Evolutionary conservation across 2,888 invertebrate genomes (phyloP).

Genomic region (Microdon myrmicae): DNA sequence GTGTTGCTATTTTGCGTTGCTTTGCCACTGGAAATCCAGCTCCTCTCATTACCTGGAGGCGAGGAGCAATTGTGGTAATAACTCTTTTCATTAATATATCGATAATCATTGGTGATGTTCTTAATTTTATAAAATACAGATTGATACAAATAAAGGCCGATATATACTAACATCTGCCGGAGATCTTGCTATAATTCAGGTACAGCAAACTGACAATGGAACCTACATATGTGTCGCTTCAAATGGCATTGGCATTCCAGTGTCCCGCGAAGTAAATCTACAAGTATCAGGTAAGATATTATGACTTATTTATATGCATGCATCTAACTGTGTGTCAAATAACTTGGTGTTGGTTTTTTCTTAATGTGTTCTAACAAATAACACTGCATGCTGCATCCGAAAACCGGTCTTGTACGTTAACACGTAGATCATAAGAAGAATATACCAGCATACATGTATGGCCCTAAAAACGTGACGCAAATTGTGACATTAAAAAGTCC

Average conservation of each 20-base stretch:
- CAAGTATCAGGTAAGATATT: slow-evolving; percentile 76
- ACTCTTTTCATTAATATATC: background rate
- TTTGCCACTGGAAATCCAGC: slow-evolving; percentile 80
- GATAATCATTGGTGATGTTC: background rate
- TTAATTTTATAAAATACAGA: slow-evolving; percentile 72
- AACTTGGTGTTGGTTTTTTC: slow-evolving; percentile 54
- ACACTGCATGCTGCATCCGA: slow-evolving; percentile 37
- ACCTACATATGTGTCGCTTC: slow-evolving; percentile 87
- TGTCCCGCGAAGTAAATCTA: slow-evolving; percentile 75
- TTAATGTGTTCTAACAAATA: slow-evolving; percentile 29
- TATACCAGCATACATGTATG: slow-evolving; percentile 73
- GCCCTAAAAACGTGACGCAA: slow-evolving; percentile 73
- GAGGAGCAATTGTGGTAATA: slow-evolving; percentile 76
- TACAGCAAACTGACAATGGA: slow-evolving; percentile 83
- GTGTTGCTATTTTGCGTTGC: slow-evolving; percentile 78
- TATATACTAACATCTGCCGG: slow-evolving; percentile 78
- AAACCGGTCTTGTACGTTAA: slow-evolving; percentile 9
- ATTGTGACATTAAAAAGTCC: slow-evolving; percentile 79
- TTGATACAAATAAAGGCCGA: slow-evolving; percentile 78
- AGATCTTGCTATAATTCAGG: slow-evolving; percentile 83
- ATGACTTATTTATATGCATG: slow-evolving; percentile 16
- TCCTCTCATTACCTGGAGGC: slow-evolving; percentile 82
- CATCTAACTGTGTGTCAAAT: slow-evolving; percentile 13
- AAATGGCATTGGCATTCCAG: slow-evolving; percentile 78
- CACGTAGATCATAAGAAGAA: slow-evolving; percentile 41